Conservation (phyloP, 2,797 vertebrate species). For the Astyanax mexicanus region DNA sequence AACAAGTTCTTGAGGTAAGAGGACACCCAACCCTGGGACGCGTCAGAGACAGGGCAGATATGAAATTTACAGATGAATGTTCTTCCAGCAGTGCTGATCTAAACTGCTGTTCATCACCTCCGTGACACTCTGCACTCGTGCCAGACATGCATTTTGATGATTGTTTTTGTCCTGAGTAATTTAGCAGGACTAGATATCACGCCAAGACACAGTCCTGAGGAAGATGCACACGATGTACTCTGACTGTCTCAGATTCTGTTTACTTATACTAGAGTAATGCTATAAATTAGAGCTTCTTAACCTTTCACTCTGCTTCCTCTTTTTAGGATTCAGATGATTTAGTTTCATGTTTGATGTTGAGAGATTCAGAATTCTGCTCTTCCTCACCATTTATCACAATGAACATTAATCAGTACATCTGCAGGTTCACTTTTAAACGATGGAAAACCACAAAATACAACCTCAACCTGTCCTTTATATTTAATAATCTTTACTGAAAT, state of each 20-base stretch:
- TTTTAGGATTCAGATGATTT: no score
- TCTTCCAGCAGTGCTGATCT: conserved; percentile 25
- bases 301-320: no score
- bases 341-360: no score
- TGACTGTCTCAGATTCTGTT: conserved; percentile 10
- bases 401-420: no score
- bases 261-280: background rate
- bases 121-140: conserved; percentile 17
- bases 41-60: conserved; percentile 10
- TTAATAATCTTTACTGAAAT: no score
- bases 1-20: conserved; percentile 96
- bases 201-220: conserved; percentile 17
- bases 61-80: conserved; percentile 29
- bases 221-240: conserved; percentile 17
- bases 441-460: no score
- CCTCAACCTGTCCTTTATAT: no score
- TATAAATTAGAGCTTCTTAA: no score
- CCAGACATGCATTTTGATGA: conserved; percentile 48
- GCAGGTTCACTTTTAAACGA: no score
- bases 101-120: conserved; percentile 35
- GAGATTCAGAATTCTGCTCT: no score
- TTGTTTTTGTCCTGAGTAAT: conserved; percentile 42
- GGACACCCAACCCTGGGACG: background rate
- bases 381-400: no score
- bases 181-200: conserved; percentile 22